A percentile compares a stretch with the other conserved stretches of the same genome.
These are phyloP conservation scores for Coenonympha arcania DNA, from an alignment of 2,888 invertebrate genomes.

Conservation along the genomic window DNA sequence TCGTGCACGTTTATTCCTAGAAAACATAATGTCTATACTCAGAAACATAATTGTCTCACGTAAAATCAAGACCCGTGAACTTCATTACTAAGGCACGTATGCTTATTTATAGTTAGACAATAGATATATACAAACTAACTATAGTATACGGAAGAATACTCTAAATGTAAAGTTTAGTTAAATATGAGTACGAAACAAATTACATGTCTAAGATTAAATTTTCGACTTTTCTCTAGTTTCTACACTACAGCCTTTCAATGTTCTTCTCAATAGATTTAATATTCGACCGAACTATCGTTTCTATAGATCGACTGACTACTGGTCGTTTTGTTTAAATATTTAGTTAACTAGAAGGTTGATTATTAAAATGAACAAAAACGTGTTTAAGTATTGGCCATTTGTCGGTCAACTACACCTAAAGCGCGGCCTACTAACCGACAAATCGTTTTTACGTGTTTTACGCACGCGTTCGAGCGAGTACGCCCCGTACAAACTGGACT, in stretches of 20 bases:
- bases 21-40: neutral
- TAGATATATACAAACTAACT: neutral
- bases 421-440: slow-evolving; percentile 2
- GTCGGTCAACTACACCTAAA: neutral
- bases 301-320: neutral
- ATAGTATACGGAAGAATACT: neutral
- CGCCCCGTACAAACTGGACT: slow-evolving; percentile 3
- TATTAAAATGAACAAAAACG: neutral
- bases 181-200: too few relatives aligned
- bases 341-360: neutral
- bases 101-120: neutral
- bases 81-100: slow-evolving; percentile 11
- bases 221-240: too few relatives aligned
- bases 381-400: neutral
- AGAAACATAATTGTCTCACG: slow-evolving; percentile 10
- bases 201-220: too few relatives aligned
- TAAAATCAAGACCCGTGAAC: slow-evolving; percentile 6
- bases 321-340: neutral
- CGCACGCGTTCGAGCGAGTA: neutral
- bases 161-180: too few relatives aligned
- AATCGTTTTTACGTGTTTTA: slow-evolving; percentile 1
- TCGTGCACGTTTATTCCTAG: neutral
- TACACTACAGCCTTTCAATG: too few relatives aligned
- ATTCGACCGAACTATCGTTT: neutral
- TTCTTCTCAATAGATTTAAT: neutral